phyloP scores from a whole-genome alignment of 2,797 vertebrate genomes.

The Petrocephalus schoutedeni region DNA sequence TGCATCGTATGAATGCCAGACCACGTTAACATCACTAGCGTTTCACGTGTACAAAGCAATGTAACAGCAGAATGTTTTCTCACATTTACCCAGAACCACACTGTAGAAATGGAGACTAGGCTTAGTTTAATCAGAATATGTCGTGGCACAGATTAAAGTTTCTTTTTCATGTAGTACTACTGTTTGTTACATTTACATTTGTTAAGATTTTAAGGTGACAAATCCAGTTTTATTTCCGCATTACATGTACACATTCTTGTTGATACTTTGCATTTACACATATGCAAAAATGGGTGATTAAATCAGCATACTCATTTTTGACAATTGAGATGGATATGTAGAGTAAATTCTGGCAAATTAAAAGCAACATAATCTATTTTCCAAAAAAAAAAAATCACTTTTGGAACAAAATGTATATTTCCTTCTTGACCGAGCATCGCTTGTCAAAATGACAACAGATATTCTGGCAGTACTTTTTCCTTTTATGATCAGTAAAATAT shows the following conservation, averaged over 20 bases:
- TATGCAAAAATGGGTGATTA: not conserved
- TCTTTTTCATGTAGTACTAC: not conserved
- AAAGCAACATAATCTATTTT: not conserved
- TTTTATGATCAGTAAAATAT: conserved; percentile 10
- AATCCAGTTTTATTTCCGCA: not conserved
- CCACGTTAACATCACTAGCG: not conserved
- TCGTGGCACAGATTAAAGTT: not conserved
- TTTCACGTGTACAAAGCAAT: not conserved
- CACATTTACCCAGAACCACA: not conserved
- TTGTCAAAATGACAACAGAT: not conserved
- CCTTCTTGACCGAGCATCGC: not conserved
- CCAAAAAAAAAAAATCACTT: not conserved
- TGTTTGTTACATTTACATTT: not conserved
- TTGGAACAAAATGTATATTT: not conserved
- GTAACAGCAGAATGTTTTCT: not conserved
- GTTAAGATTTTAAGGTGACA: not conserved
- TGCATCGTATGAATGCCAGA: not conserved
- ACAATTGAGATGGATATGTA: not conserved
- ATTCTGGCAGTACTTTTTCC: not conserved
- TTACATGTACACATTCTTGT: not conserved
- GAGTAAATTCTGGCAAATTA: not conserved
- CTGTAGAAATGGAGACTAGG: not conserved
- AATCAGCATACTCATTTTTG: not conserved
- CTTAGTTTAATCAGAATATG: not conserved
- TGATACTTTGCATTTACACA: not conserved